Evolutionary conservation across 2,888 invertebrate species (phyloP).

Genomic region (Amblyjoppa fuscipennis): DNA sequence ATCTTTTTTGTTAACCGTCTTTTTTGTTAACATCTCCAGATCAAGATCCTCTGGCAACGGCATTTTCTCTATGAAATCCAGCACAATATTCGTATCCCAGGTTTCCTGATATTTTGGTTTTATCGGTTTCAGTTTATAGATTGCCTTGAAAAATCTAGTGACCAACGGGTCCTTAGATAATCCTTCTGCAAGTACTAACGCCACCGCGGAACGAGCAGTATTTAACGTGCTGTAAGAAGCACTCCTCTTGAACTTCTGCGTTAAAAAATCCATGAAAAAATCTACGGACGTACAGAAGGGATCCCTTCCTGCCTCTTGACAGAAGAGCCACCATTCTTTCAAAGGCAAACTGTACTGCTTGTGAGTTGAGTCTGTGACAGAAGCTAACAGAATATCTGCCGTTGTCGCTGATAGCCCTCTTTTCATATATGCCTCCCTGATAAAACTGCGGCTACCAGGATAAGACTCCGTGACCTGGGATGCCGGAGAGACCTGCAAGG

Average conservation of each 20-base stretch:
- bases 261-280: conserved; percentile 57
- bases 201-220: conserved; percentile 58
- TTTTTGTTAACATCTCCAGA: conserved; percentile 28
- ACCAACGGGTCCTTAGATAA: conserved; percentile 18
- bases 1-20: neutral
- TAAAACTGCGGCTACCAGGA: conserved; percentile 47
- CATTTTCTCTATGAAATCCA: conserved; percentile 16
- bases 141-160: conserved; percentile 58
- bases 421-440: conserved; percentile 51
- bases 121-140: conserved; percentile 56
- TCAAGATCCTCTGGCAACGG: neutral
- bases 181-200: conserved; percentile 42
- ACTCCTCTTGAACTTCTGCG: conserved; percentile 55
- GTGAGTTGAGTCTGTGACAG: conserved; percentile 64
- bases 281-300: neutral
- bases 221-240: conserved; percentile 65
- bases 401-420: conserved; percentile 35
- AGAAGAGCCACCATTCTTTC: conserved; percentile 70
- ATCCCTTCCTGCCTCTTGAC: conserved; percentile 32
- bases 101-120: conserved; percentile 53
- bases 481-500: conserved; percentile 42
- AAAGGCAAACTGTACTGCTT: conserved; percentile 69
- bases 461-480: conserved; percentile 41
- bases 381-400: conserved; percentile 64
- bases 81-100: conserved; percentile 59